A percentile compares a stretch with the other conserved stretches of the same genome.
These are phyloP conservation scores for Micromussa lordhowensis DNA, from an alignment of 92 coral and sea anemone genomes.

Conservation along the genomic window DNA sequence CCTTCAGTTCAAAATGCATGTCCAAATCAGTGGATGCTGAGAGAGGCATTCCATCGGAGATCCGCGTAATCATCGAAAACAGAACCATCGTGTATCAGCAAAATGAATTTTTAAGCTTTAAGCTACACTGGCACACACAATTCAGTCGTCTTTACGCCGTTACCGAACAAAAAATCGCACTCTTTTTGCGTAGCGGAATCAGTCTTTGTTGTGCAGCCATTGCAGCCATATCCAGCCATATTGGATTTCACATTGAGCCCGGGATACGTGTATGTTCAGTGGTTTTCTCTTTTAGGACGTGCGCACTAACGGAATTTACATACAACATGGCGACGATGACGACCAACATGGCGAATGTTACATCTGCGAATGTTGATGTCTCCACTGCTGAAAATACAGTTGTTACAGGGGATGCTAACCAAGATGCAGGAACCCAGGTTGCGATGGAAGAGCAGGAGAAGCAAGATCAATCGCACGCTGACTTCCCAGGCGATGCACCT, in stretches of 20 bases:
- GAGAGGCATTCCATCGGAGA: slow-evolving; percentile 92
- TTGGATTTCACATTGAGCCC: slow-evolving; percentile 34
- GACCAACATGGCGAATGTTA: neutral
- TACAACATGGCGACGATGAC: neutral
- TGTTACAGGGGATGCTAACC: neutral
- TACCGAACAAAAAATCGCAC: neutral
- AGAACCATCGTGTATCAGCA: slow-evolving; percentile 73
- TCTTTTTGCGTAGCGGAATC: neutral
- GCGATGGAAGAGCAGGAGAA: neutral
- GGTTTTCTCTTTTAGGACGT: neutral
- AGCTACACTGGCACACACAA: neutral
- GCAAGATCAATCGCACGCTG: slow-evolving; percentile 37
- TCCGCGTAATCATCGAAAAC: slow-evolving; percentile 94
- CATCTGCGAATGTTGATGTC: neutral
- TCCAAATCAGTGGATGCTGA: slow-evolving; percentile 97
- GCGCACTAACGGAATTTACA: neutral
- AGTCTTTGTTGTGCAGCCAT: neutral
- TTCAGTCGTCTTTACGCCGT: slow-evolving; percentile 2
- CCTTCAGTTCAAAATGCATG: slow-evolving; percentile 95
- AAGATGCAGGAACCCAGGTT: neutral
- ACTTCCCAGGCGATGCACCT: slow-evolving; percentile 48
- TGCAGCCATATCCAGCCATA: slow-evolving; percentile 19
- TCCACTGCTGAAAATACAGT: neutral
- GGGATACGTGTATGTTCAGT: neutral
- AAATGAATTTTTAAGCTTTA: neutral